Percentiles rank a stretch among this genome's conserved stretches.
phyloP scores from a whole-genome alignment of 37 sponge, comb jelly and placozoan genomes.

The Geodia barretti region DNA sequence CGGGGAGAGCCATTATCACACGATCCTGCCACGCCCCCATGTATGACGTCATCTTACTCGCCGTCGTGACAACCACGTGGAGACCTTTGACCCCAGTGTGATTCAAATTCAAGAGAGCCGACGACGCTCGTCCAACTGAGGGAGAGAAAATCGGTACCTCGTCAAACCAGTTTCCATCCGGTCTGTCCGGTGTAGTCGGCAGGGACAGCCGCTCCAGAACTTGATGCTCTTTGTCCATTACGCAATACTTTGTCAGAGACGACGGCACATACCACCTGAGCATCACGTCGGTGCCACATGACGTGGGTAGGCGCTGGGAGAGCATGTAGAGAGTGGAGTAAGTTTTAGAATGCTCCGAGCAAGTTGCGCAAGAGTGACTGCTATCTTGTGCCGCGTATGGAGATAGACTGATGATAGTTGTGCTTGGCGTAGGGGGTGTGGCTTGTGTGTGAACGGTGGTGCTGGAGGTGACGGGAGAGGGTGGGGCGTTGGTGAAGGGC shows the following conservation, averaged over 20 bases:
- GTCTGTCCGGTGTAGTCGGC: slow-evolving; percentile 7
- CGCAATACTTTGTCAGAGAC: slow-evolving; percentile 26
- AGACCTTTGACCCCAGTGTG: slow-evolving; percentile 60
- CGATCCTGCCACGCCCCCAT: slow-evolving; percentile 85
- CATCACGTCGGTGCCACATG: neutral
- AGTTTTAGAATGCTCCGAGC: slow-evolving; percentile 28
- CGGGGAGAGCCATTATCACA: slow-evolving; percentile 88
- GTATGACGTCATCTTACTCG: slow-evolving; percentile 69
- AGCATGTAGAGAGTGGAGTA: slow-evolving; percentile 15
- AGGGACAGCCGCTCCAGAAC: slow-evolving; percentile 39
- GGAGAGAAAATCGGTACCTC: slow-evolving; percentile 76
- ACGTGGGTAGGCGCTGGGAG: slow-evolving; percentile 39
- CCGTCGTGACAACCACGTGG: slow-evolving; percentile 79
- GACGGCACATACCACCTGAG: slow-evolving; percentile 46
- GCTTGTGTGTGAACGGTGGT: neutral
- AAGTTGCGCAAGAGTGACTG: slow-evolving; percentile 63
- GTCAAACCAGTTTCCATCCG: neutral
- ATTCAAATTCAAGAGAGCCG: slow-evolving; percentile 85
- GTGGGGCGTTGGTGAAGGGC: neutral
- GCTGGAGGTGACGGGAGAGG: neutral
- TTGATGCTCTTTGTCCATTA: slow-evolving; percentile 10
- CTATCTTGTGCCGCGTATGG: slow-evolving; percentile 44
- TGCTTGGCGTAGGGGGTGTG: neutral
- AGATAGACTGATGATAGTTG: slow-evolving; percentile 23
- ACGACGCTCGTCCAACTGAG: slow-evolving; percentile 55